Percentiles rank a stretch among this genome's conserved stretches.
Evolutionary conservation across 2,113 vertebrate species (phyloP).

Genomic region (Gymnocephalus cernua): DNA sequence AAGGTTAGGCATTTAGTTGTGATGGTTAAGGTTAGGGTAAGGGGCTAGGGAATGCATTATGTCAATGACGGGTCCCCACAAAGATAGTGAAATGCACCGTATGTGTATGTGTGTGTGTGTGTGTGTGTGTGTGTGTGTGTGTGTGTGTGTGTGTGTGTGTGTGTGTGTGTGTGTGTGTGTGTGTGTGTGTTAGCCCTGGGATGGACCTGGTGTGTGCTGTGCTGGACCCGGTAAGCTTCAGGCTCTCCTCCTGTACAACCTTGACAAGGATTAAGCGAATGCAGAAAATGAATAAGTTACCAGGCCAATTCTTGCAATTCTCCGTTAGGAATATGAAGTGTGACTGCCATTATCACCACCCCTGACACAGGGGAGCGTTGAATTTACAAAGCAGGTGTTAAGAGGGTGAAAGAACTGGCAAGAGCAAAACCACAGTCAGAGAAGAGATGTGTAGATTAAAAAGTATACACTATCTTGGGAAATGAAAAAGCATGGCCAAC

Average conservation of each 20-base stretch:
- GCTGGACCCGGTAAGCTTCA: background rate
- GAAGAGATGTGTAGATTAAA: slow-evolving; percentile 24
- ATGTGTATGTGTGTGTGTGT: too few relatives aligned
- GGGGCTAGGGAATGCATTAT: too few relatives aligned
- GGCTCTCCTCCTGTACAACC: slow-evolving; percentile 9
- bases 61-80: too few relatives aligned
- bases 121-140: too few relatives aligned
- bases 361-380: background rate
- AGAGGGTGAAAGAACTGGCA: slow-evolving; percentile 15
- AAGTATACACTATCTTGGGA: slow-evolving; percentile 18
- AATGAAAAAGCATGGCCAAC: slow-evolving; percentile 32
- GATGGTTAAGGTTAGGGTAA: too few relatives aligned
- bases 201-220: too few relatives aligned
- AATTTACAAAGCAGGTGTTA: slow-evolving; percentile 20
- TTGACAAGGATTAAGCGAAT: slow-evolving; percentile 38
- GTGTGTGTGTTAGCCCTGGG: too few relatives aligned
- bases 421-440: slow-evolving; percentile 5
- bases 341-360: slow-evolving; percentile 16
- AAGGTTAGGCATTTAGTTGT: too few relatives aligned
- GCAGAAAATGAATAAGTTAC: slow-evolving; percentile 30
- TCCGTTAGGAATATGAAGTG: slow-evolving; percentile 41
- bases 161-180: too few relatives aligned
- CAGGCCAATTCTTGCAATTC: slow-evolving; percentile 32
- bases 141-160: too few relatives aligned
- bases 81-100: too few relatives aligned